These are phyloP conservation scores for Apodemia mormo DNA, from an alignment of 2,888 invertebrate species.

Conservation along the genomic window DNA sequence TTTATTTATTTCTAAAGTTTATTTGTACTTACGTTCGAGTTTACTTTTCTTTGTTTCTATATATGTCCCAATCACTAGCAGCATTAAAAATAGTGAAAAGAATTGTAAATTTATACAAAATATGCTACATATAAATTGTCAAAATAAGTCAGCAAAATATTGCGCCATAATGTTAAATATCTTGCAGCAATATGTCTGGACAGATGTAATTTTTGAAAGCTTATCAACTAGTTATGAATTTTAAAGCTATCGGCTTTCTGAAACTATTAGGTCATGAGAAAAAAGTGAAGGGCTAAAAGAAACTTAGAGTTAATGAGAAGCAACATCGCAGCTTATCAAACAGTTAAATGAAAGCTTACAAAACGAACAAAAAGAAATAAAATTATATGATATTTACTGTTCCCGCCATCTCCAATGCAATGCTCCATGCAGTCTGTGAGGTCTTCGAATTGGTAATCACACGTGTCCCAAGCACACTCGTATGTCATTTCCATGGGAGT, in stretches of 20 bases:
- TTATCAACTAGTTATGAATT: no score
- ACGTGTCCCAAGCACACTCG: constrained; percentile 95
- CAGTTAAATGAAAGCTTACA: neutral
- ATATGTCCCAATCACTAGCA: constrained; percentile 69
- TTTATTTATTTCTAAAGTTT: no score
- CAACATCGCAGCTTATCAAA: neutral
- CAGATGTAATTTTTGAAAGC: no score
- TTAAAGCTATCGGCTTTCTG: no score
- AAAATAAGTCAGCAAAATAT: no score
- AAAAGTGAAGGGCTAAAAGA: no score
- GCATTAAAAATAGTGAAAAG: constrained; percentile 42
- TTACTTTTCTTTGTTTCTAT: constrained; percentile 66
- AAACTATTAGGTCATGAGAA: no score
- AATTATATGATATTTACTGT: constrained; percentile 82
- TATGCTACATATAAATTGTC: no score
- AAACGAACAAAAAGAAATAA: neutral
- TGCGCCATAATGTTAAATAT: no score
- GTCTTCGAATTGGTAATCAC: constrained; percentile 97
- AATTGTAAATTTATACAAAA: neutral
- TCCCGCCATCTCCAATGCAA: constrained; percentile 89
- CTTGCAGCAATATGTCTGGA: no score
- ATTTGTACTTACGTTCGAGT: constrained; percentile 63
- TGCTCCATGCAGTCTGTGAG: constrained; percentile 94
- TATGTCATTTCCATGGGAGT: constrained; percentile 83
- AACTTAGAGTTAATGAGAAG: no score